Conservation (phyloP, 2,113 vertebrate species). For the Tursiops truncatus region DNA sequence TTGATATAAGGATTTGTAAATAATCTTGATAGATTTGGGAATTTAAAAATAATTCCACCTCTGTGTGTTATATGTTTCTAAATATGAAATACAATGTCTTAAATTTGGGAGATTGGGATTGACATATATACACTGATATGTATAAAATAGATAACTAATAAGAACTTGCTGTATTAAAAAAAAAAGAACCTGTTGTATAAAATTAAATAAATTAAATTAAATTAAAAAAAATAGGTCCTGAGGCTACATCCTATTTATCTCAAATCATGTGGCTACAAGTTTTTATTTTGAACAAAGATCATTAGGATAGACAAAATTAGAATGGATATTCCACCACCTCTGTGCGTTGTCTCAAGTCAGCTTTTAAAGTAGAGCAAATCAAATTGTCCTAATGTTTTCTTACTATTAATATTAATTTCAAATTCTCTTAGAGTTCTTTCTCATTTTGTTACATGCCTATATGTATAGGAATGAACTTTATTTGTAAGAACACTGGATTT, state of each 20-base stretch:
- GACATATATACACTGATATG: no score
- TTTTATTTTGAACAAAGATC: constrained; percentile 49
- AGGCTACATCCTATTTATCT: constrained; percentile 24
- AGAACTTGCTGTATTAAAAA: no score
- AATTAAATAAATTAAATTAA: no score
- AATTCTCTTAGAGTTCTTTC: constrained; percentile 38
- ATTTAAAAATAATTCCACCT: constrained; percentile 35
- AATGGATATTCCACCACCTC: constrained; percentile 16
- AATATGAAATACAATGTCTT: constrained; percentile 11
- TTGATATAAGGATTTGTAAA: constrained; percentile 1
- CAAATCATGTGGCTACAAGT: constrained; percentile 45
- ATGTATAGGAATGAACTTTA: constrained; percentile 43
- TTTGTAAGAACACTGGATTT: constrained; percentile 35
- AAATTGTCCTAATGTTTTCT: constrained; percentile 38
- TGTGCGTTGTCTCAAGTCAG: constrained; percentile 47
- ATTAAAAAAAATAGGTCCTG: not conserved
- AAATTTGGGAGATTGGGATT: not conserved
- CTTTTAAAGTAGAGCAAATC: constrained; percentile 55
- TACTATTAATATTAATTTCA: constrained; percentile 55
- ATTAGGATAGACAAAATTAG: constrained; percentile 46
- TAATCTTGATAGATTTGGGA: not conserved
- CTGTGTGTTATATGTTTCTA: not conserved
- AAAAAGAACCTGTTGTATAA: no score
- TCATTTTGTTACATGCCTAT: constrained; percentile 14
- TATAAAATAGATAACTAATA: no score